These are phyloP conservation scores for Platichthys flesus DNA, from an alignment of 2,113 vertebrate species.

Conservation along the genomic window DNA sequence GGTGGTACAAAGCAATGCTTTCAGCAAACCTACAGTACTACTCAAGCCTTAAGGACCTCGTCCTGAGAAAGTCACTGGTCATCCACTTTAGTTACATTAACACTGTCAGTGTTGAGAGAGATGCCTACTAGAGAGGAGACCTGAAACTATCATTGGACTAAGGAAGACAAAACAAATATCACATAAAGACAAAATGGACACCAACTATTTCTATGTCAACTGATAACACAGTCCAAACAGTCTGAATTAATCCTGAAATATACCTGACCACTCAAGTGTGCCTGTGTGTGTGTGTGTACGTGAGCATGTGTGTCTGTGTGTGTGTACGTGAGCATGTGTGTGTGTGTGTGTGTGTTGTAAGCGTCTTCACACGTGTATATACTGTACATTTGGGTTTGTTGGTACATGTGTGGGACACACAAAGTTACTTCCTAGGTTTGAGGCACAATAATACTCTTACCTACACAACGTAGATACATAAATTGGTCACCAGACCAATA, in stretches of 20 bases:
- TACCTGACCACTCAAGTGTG: constrained; percentile 74
- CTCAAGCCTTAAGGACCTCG: constrained; percentile 59
- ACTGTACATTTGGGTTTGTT: constrained; percentile 60
- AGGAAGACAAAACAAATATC: constrained; percentile 75
- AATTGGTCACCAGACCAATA: constrained; percentile 67
- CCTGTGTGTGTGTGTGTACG: constrained; percentile 32
- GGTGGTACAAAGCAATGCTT: constrained; percentile 63
- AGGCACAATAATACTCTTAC: constrained; percentile 80
- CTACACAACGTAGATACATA: constrained; percentile 69
- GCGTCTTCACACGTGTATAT: constrained; percentile 45
- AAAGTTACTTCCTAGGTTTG: constrained; percentile 77
- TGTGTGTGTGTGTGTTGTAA: background rate
- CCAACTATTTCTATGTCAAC: constrained; percentile 67
- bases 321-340: background rate
- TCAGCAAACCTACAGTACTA: constrained; percentile 63
- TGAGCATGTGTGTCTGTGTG: constrained; percentile 19
- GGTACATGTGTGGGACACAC: constrained; percentile 62
- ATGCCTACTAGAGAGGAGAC: constrained; percentile 70
- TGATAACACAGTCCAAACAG: constrained; percentile 71
- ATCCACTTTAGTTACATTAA: constrained; percentile 66
- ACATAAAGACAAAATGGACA: constrained; percentile 75
- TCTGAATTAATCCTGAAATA: constrained; percentile 74
- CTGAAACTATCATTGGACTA: constrained; percentile 73
- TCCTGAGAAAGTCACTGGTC: constrained; percentile 68
- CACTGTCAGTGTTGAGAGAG: constrained; percentile 67